These are phyloP conservation scores for Cyprinodon tularosa DNA, from an alignment of 2,113 vertebrate genomes.

Conservation along the genomic window DNA sequence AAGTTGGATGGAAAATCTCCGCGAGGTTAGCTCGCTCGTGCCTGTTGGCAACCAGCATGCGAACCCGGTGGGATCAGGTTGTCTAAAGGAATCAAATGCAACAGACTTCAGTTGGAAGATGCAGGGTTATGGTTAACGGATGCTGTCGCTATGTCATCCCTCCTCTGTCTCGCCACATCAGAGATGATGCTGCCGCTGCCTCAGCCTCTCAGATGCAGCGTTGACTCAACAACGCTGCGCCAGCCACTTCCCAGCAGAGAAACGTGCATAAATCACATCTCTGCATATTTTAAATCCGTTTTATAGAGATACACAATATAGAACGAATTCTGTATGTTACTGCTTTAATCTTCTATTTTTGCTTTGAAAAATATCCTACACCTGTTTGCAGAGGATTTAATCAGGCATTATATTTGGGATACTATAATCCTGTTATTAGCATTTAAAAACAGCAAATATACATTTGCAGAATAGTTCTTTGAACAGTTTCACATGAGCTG, in stretches of 20 bases:
- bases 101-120: neutral
- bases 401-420: neutral
- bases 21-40: constrained; percentile 31
- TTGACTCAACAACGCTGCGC: constrained; percentile 71
- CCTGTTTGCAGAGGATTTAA: neutral
- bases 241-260: constrained; percentile 55
- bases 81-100: neutral
- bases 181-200: constrained; percentile 31
- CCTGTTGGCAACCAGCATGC: constrained; percentile 20
- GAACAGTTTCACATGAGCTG: too few species aligned
- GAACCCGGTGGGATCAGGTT: neutral
- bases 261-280: constrained; percentile 46
- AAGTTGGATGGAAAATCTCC: constrained; percentile 55
- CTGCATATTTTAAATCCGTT: constrained; percentile 22
- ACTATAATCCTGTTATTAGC: neutral
- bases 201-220: constrained; percentile 53
- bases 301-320: constrained; percentile 7
- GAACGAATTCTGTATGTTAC: constrained; percentile 4
- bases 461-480: too few species aligned
- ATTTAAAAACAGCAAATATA: neutral
- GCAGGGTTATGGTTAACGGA: constrained; percentile 23
- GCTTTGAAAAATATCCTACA: neutral
- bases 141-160: constrained; percentile 59
- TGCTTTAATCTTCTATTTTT: neutral
- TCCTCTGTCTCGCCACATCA: constrained; percentile 42